These are phyloP conservation scores for Gobionotothen gibberifrons DNA, from an alignment of 2,797 vertebrate species.

Conservation along the genomic window DNA sequence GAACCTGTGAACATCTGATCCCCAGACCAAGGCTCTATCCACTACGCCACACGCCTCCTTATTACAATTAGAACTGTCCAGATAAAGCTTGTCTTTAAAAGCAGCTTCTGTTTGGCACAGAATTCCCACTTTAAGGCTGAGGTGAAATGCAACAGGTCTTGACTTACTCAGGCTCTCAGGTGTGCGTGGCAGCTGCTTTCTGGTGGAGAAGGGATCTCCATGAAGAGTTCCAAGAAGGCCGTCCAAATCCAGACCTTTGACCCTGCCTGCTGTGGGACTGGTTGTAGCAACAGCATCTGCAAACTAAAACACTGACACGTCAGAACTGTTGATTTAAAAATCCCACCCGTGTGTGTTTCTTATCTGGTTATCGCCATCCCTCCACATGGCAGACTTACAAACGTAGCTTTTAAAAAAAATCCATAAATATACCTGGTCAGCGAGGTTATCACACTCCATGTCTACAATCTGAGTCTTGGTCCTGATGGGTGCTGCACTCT, in stretches of 20 bases:
- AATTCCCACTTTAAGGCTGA: not conserved
- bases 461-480: conserved; percentile 61
- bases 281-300: conserved; percentile 79
- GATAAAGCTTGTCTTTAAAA: no score
- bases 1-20: no score
- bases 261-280: conserved; percentile 53
- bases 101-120: not conserved
- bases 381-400: not conserved
- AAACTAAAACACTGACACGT: conserved; percentile 80
- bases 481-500: conserved; percentile 25
- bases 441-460: conserved; percentile 76
- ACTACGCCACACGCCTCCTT: no score
- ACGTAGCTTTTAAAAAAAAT: not conserved
- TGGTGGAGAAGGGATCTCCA: conserved; percentile 87
- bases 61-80: no score
- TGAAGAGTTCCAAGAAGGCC: conserved; percentile 79
- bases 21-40: no score
- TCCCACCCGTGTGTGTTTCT: rapidly evolving
- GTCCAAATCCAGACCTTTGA: conserved; percentile 77
- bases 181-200: conserved; percentile 88
- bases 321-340: not conserved
- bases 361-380: not conserved
- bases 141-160: not conserved
- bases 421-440: conserved; percentile 68
- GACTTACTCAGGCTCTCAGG: conserved; percentile 91